Base-by-base conservation (phyloP, 1,140 invertebrate genomes). In the Delia radicum region DNA sequence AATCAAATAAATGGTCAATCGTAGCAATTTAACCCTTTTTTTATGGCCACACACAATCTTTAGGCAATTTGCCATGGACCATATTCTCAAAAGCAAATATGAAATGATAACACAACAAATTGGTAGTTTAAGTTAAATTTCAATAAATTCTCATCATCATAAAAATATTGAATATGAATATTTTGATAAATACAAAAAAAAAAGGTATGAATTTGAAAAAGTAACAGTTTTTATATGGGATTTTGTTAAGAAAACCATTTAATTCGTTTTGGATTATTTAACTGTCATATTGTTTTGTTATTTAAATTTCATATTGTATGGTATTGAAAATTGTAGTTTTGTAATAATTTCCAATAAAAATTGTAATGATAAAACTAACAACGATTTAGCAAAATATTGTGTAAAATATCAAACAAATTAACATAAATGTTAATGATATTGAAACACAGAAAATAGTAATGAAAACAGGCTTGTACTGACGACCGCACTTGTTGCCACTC, bases 111-210 rank as follows among this genome's bases (percentile, higher is more conserved):
- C 37, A 42, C n/a, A 33, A 42, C 37, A 42, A 42, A 10, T 27
- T 63, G 62, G 28, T 13, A 29, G 62, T 42, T 42, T 5, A n/a
- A n/a, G 12, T 42, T 42, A 42, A 65, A 29, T 65, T 65, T 65
- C 62, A 65, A 65, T 65, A 65, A 65, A 65, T 65, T 29, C 62
- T 65, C 28, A 65, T 65, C 62, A 65, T 65, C 62, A 65, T 65
- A 65, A 65, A 65, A 65, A 29, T 65, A 42, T 33, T 42, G 37
- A 13, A 13, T n/a, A n/a, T 42, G 37, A 5, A 42, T 42, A n/a
- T n/a, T n/a, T n/a, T n/a, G n/a, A n/a, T n/a, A n/a, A n/a, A n/a
- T n/a, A 42, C 12, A 42, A 42, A 42, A 15, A 10, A 42, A 42
- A 42, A 42, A 42, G 37, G 12, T 42, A 42, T 10, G 37, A n/a